phyloP scores from a whole-genome alignment of 2,888 invertebrate genomes.

The Neelides folsomi region DNA sequence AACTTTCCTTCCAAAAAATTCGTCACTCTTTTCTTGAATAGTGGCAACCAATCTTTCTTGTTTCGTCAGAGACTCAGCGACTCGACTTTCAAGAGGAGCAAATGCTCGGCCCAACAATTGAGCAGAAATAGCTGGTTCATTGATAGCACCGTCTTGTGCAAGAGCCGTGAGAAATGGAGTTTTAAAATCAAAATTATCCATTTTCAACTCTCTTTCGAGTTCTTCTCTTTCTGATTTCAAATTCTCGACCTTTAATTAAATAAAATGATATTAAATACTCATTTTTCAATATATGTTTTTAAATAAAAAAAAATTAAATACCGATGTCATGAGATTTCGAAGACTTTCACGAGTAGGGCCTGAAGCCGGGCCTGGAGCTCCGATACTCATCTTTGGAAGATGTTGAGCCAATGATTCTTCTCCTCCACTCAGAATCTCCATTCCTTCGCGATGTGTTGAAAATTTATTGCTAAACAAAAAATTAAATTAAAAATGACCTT shows the following conservation, averaged over 20 bases:
- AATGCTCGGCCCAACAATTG: slow-evolving; percentile 60
- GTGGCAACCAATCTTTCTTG: slow-evolving; percentile 56
- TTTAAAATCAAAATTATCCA: slow-evolving; percentile 67
- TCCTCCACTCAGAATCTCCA: slow-evolving; percentile 64
- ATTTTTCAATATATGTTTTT: background rate
- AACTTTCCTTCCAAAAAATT: slow-evolving; percentile 25
- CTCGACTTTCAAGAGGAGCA: slow-evolving; percentile 63
- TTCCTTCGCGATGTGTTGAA: slow-evolving; percentile 59
- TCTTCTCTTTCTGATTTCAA: slow-evolving; percentile 79
- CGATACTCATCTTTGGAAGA: slow-evolving; percentile 48
- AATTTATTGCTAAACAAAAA: slow-evolving; percentile 56
- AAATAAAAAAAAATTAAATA: slow-evolving; percentile 35
- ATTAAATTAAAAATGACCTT: background rate
- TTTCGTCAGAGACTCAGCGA: slow-evolving; percentile 56
- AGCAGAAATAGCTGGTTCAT: slow-evolving; percentile 51
- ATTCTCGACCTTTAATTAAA: slow-evolving; percentile 53
- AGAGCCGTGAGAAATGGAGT: slow-evolving; percentile 61
- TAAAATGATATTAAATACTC: slow-evolving; percentile 17
- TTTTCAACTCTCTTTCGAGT: slow-evolving; percentile 74
- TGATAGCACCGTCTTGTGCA: slow-evolving; percentile 61
- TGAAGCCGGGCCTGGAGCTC: slow-evolving; percentile 14
- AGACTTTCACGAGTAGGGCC: slow-evolving; percentile 50
- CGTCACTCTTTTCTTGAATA: slow-evolving; percentile 47
- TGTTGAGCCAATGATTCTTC: slow-evolving; percentile 54
- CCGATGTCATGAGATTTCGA: slow-evolving; percentile 62